phyloP scores from a whole-genome alignment of 2,113 vertebrate genomes.

The Phalacrocorax aristotelis region DNA sequence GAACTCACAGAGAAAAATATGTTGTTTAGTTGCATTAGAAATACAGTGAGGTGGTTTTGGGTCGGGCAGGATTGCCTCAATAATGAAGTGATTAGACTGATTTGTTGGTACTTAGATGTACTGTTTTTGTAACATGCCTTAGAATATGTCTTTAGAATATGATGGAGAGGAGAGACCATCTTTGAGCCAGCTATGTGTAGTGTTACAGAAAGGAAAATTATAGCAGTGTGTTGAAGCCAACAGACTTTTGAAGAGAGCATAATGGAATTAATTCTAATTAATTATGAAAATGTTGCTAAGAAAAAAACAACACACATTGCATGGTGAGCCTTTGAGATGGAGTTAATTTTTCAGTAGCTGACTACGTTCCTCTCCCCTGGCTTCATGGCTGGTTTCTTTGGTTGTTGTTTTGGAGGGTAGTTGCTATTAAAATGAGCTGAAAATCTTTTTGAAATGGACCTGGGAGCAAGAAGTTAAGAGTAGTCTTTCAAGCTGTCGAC shows the following conservation, averaged over 20 bases:
- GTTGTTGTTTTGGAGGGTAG: background rate
- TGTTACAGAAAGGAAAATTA: background rate
- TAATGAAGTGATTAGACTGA: background rate
- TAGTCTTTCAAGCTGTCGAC: background rate
- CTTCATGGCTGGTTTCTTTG: background rate
- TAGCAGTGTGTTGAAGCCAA: background rate
- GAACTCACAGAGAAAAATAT: background rate
- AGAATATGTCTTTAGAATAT: background rate
- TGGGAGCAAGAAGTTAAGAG: background rate
- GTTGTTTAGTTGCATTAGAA: background rate
- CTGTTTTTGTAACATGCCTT: background rate
- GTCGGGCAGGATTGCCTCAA: rapidly evolving
- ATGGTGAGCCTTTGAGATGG: background rate
- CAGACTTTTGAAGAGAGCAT: background rate
- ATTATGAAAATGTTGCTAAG: background rate
- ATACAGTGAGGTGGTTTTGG: background rate
- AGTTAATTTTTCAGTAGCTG: background rate
- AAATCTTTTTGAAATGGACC: background rate
- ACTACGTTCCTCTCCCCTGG: background rate
- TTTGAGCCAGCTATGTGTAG: background rate
- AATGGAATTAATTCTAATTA: background rate
- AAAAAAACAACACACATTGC: too few relatives aligned
- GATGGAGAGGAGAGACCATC: background rate
- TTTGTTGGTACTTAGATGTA: background rate
- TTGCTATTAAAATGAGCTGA: background rate